These are phyloP conservation scores for Orthochromis indermauri DNA, from an alignment of 2,113 vertebrate species.

Conservation along the genomic window DNA sequence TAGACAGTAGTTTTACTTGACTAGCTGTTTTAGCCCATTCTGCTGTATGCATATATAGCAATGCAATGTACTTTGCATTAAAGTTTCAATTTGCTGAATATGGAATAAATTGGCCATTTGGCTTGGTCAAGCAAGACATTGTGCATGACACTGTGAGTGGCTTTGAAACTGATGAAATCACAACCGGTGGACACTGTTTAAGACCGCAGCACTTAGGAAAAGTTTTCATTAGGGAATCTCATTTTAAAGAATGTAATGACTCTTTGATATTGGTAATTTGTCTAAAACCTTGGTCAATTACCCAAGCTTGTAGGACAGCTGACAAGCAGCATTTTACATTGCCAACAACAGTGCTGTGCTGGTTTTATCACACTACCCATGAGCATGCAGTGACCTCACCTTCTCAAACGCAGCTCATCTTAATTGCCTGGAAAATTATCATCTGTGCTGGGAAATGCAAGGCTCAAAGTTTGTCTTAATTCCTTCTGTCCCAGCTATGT, in stretches of 20 bases:
- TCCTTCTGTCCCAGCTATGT: constrained; percentile 15
- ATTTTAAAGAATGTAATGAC: constrained; percentile 41
- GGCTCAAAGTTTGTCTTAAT: constrained; percentile 40
- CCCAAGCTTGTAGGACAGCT: constrained; percentile 63
- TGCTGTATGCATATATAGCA: neutral
- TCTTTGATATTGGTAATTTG: constrained; percentile 42
- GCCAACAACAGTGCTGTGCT: constrained; percentile 22
- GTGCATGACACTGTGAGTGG: neutral
- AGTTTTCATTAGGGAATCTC: constrained; percentile 3
- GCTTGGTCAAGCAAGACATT: neutral
- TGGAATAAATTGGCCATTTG: neutral
- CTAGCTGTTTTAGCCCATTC: neutral
- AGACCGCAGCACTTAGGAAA: neutral
- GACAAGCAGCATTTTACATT: constrained; percentile 52
- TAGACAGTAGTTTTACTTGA: neutral
- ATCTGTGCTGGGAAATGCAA: constrained; percentile 45
- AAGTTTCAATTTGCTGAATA: neutral
- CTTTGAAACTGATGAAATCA: neutral
- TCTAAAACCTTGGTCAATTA: constrained; percentile 55
- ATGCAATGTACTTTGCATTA: neutral
- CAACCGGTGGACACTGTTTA: neutral
- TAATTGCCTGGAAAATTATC: constrained; percentile 68
- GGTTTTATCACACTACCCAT: constrained; percentile 39
- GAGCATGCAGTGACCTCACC: constrained; percentile 49
- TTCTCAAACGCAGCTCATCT: constrained; percentile 30